These are phyloP conservation scores for Caenorhabditis sinica DNA, from an alignment of 2,888 invertebrate species.

Conservation along the genomic window DNA sequence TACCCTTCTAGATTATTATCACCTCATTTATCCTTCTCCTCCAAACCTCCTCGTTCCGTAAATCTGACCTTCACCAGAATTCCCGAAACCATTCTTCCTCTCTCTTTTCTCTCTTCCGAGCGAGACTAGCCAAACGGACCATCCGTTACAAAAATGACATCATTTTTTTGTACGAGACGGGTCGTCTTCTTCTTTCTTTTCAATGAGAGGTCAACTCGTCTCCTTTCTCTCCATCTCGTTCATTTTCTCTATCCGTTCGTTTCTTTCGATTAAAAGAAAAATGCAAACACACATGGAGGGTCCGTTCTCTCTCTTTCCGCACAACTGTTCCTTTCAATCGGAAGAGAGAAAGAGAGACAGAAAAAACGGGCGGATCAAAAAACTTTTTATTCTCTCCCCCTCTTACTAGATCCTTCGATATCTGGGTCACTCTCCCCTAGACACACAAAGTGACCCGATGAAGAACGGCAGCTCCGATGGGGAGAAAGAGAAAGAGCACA, in stretches of 20 bases:
- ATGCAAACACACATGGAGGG: constrained; percentile 28
- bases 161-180: constrained; percentile 29
- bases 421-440: constrained; percentile 12
- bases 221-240: background rate
- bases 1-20: constrained; percentile 22
- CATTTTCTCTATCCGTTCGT: constrained; percentile 1
- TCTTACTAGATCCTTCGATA: background rate
- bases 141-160: constrained; percentile 56
- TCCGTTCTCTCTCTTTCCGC: background rate
- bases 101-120: background rate
- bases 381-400: constrained; percentile 33
- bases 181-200: background rate
- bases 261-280: constrained; percentile 14
- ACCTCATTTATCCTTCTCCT: background rate
- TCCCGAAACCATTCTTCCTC: constrained; percentile 24
- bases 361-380: constrained; percentile 44
- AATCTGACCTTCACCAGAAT: constrained; percentile 50
- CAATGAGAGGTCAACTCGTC: constrained; percentile 48
- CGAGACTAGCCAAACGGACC: constrained; percentile 7
- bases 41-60: background rate
- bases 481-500: background rate
- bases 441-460: constrained; percentile 39
- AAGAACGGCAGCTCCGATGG: constrained; percentile 37
- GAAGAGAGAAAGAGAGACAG: too few species aligned
- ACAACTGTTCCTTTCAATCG: constrained; percentile 43